Conservation (phyloP, 2,797 vertebrate species). For the Chelon labrosus region DNA sequence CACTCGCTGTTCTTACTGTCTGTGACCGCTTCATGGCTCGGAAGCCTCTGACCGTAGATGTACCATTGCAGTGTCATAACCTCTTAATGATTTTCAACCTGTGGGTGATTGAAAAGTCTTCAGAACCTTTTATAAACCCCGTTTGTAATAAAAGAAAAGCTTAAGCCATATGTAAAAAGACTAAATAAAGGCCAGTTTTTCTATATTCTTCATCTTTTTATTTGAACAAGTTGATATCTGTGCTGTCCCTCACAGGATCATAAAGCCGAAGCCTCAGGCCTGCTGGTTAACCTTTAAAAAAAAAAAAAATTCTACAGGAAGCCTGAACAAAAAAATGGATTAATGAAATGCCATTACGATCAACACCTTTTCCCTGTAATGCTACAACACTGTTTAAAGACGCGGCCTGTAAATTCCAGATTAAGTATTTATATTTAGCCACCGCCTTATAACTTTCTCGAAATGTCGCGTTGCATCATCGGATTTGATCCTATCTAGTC, state of each 20-base stretch:
- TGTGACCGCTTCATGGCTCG: constrained; percentile 47
- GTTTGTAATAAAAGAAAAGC: constrained; percentile 83
- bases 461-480: constrained; percentile 55
- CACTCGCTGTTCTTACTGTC: constrained; percentile 45
- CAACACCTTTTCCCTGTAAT: neutral
- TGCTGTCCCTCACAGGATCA: too few species aligned
- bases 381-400: neutral
- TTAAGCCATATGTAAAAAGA: constrained; percentile 85
- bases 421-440: constrained; percentile 8
- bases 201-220: constrained; percentile 38
- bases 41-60: constrained; percentile 47
- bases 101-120: constrained; percentile 70
- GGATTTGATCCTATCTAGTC: constrained; percentile 41
- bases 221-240: neutral
- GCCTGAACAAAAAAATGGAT: neutral
- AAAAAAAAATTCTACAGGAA: too few species aligned
- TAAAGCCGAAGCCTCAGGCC: too few species aligned
- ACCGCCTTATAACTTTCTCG: constrained; percentile 30
- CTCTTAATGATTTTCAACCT: constrained; percentile 58
- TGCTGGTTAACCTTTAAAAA: too few species aligned
- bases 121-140: constrained; percentile 80
- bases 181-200: constrained; percentile 80
- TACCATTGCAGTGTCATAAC: constrained; percentile 53
- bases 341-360: neutral
- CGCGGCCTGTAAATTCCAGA: neutral